Conservation (phyloP, 2,113 vertebrate species). For the Blennius ocellaris region DNA sequence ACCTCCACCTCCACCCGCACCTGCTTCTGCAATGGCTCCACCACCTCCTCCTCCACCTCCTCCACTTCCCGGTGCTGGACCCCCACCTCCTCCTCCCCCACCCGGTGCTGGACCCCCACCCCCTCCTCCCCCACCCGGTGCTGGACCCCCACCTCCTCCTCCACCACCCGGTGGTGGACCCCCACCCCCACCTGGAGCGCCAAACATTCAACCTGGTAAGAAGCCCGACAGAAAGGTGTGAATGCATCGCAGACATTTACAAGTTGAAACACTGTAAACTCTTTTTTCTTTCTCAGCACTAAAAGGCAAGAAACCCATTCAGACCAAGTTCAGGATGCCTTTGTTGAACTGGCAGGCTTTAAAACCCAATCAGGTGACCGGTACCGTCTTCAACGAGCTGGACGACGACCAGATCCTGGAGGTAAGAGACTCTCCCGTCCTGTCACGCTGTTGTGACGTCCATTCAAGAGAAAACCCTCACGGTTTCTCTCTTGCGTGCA, state of each 20-base stretch:
- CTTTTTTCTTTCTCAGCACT: constrained; percentile 56
- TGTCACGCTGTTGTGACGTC: background rate
- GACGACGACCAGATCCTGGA: constrained; percentile 91
- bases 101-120: constrained; percentile 60
- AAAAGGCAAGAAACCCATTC: constrained; percentile 89
- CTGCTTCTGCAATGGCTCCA: constrained; percentile 16
- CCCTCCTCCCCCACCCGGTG: constrained; percentile 57
- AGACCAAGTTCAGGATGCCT: constrained; percentile 92
- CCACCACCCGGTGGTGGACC: constrained; percentile 58
- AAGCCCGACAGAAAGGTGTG: constrained; percentile 1
- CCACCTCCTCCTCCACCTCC: constrained; percentile 58
- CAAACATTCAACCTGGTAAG: constrained; percentile 67
- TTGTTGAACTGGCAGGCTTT: constrained; percentile 93
- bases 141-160: constrained; percentile 62
- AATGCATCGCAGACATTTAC: background rate
- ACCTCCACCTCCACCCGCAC: constrained; percentile 35
- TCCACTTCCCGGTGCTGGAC: constrained; percentile 7
- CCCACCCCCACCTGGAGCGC: constrained; percentile 59
- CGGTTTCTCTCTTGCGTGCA: background rate
- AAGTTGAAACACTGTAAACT: background rate
- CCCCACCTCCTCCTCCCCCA: constrained; percentile 58
- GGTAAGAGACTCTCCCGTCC: constrained; percentile 75
- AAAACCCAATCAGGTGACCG: constrained; percentile 89
- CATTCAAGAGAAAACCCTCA: background rate
- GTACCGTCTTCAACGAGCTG: constrained; percentile 91